Evolutionary conservation across 2,888 invertebrate genomes (phyloP).

Genomic region (Mesorhabditis spiculigera): DNA sequence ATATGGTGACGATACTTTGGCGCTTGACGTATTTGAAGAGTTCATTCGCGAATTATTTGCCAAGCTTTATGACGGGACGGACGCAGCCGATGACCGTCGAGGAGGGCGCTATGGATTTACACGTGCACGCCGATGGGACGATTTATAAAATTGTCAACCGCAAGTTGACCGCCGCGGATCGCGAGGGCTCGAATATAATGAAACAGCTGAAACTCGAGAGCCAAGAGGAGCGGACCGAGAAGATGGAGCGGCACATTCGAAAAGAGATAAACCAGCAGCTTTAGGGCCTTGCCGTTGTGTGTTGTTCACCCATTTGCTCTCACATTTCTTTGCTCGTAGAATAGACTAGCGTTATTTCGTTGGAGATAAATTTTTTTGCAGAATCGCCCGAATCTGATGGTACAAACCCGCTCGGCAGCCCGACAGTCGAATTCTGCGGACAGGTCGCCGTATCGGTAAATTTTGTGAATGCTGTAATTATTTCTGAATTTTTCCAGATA

Average conservation of each 20-base stretch:
- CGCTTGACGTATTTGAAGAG: conserved; percentile 39
- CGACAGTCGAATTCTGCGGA: conserved; percentile 2
- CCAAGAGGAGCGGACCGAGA: conserved; percentile 19
- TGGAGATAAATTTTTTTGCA: too few relatives aligned
- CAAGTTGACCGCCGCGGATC: conserved; percentile 39
- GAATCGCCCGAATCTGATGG: background rate
- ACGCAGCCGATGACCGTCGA: conserved; percentile 19
- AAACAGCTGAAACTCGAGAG: conserved; percentile 32
- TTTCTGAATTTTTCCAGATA: background rate
- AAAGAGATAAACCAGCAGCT: conserved; percentile 13
- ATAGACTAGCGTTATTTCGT: too few relatives aligned
- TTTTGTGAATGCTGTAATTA: background rate
- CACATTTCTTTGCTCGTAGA: too few relatives aligned
- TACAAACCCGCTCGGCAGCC: background rate
- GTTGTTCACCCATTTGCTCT: too few relatives aligned
- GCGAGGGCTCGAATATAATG: conserved; percentile 38
- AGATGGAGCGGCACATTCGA: conserved; percentile 29
- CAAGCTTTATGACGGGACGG: conserved; percentile 35
- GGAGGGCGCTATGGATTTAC: conserved; percentile 48
- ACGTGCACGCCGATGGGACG: conserved; percentile 34
- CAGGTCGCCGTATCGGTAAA: background rate
- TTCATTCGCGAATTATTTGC: conserved; percentile 38
- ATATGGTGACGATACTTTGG: conserved; percentile 48
- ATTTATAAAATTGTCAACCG: conserved; percentile 46
- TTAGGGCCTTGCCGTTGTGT: too few relatives aligned